These are phyloP conservation scores for Nanorana parkeri DNA, from an alignment of 2,113 vertebrate genomes.

Conservation along the genomic window DNA sequence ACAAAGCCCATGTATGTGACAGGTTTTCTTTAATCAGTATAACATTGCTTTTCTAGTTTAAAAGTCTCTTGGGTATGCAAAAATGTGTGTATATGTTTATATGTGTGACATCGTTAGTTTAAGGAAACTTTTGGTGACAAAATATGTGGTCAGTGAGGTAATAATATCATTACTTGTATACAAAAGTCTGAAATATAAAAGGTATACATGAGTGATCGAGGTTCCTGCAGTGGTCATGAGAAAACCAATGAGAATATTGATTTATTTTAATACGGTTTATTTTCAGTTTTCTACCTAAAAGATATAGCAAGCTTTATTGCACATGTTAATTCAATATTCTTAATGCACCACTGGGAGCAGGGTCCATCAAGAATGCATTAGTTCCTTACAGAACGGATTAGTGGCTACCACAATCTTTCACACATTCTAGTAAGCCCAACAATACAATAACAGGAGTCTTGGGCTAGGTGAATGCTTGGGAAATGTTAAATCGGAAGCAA, in stretches of 20 bases:
- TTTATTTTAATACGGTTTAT: constrained; percentile 25
- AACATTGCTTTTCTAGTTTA: too few species aligned
- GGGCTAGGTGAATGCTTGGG: not conserved
- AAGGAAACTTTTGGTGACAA: not conserved
- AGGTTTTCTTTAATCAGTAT: too few species aligned
- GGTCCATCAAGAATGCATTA: constrained; percentile 32
- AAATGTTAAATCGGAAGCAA: not conserved
- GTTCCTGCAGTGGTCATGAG: not conserved
- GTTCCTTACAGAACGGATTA: constrained; percentile 5
- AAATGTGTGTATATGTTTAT: too few species aligned
- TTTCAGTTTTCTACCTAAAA: constrained; percentile 15
- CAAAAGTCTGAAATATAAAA: not conserved
- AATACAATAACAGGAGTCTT: not conserved
- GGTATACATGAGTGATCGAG: not conserved
- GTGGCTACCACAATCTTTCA: constrained; percentile 6
- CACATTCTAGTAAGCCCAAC: not conserved
- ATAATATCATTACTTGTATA: too few species aligned
- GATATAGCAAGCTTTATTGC: constrained; percentile 19
- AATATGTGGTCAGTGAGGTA: too few species aligned
- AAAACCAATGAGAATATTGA: constrained; percentile 1
- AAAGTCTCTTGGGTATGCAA: too few species aligned
- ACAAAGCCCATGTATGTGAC: too few species aligned
- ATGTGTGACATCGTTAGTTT: too few species aligned
- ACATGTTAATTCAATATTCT: constrained; percentile 34
- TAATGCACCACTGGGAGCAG: constrained; percentile 2